Conservation (phyloP, 1,140 invertebrate genomes). For the Teleopsis dalmanni region DNA sequence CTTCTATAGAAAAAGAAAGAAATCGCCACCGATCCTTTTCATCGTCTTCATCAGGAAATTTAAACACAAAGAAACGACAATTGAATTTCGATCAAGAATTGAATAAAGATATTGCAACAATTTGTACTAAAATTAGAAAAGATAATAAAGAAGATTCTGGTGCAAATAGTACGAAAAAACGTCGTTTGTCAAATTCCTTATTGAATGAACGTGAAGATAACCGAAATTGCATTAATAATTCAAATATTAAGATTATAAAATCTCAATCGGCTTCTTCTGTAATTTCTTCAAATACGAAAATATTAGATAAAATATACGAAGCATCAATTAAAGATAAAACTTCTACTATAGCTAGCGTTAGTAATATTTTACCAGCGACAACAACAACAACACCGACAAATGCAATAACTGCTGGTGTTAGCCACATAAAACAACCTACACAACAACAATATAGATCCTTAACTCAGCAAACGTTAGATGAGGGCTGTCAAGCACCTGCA, state of each 20-base stretch:
- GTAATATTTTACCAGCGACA: not conserved
- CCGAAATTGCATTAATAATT: constrained; percentile 1
- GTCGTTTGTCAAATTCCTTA: not conserved
- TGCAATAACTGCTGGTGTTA: not conserved
- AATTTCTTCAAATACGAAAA: not conserved
- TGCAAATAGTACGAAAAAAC: not conserved
- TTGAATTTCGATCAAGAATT: constrained; percentile 39
- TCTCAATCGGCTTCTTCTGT: not conserved
- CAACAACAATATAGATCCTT: not conserved
- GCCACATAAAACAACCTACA: too few relatives aligned
- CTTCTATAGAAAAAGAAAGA: constrained; percentile 8
- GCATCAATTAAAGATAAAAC: not conserved
- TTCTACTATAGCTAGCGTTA: not conserved
- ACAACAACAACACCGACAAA: not conserved
- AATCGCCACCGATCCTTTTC: constrained; percentile 19
- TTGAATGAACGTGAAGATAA: not conserved
- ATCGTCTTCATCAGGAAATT: constrained; percentile 1
- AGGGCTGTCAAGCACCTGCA: not conserved
- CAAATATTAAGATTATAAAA: not conserved
- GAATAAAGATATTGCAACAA: constrained; percentile 20
- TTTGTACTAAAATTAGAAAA: constrained; percentile 24
- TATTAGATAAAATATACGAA: not conserved
- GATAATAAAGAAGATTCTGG: too few relatives aligned
- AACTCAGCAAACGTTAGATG: too few relatives aligned
- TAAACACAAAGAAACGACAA: constrained; percentile 27